Base-by-base conservation (phyloP, 2,888 invertebrate species). In the Standfussiana lucernea region DNA sequence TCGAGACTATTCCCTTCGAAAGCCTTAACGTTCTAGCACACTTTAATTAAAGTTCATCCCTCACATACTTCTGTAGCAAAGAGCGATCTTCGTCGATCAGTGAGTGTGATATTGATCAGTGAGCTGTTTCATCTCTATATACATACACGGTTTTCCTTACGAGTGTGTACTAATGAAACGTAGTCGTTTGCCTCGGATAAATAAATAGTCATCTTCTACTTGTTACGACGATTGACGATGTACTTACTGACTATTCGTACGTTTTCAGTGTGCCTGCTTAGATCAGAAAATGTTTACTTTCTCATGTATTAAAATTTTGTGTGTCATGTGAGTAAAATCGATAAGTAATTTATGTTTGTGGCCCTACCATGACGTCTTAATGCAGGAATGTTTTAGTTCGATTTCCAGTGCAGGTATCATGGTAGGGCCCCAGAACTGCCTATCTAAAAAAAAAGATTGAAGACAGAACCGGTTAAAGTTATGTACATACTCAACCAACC, bases 1-100 rank as follows among this genome's bases (percentile, higher is more conserved):
- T 69, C 45, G 61, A 70, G 42, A 75, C 71, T 72, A 72, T 67
- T 83, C 67, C 61, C 72, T 68, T 67, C 8, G 32, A 80, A 83
- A 70, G 62, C 47, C 47, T 65, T 77, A 78, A 76, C 75, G 82
- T 82, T 80, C 71, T 69, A 78, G 75, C 75, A 53, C 77, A 79
- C 83, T 87, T 86, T 87, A 87, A 88, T 88, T 88, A 87, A 83
- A 84, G 73, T 78, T 78, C 67, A 88, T 71, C 73, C 70, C 72
- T 79, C 72, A 80, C 72, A 81, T 76, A 85, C 74, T 83, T 81
- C 79, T 72, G 62, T 53, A 73, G 72, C 71, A 53, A 80, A 80
- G 85, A 83, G 77, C 70, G 81, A 85, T 85, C 72, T 72, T 18
- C 67, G 56, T 62, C 75, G 56, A 88, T n/a, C n/a, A n/a, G n/a